phyloP scores from a whole-genome alignment of 2,113 vertebrate genomes.

The Monarcha castaneiventris region DNA sequence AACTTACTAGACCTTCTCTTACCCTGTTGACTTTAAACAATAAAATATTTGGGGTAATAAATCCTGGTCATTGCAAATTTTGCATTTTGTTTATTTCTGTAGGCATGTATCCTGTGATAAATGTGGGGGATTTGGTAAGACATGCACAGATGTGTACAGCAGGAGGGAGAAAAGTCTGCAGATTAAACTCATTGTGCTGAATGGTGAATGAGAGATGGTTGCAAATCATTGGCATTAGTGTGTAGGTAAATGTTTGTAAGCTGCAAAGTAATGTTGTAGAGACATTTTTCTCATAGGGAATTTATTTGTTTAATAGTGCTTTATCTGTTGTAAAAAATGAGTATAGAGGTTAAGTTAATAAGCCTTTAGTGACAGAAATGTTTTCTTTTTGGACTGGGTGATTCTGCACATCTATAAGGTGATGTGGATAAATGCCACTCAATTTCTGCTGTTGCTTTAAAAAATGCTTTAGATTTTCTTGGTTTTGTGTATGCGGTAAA shows the following conservation, averaged over 20 bases:
- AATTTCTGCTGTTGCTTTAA: background rate
- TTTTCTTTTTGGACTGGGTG: background rate
- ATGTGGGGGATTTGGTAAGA: background rate
- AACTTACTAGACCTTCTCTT: background rate
- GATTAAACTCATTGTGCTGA: background rate
- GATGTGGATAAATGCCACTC: background rate
- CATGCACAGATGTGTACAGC: fast-evolving
- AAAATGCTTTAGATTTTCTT: background rate
- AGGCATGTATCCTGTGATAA: background rate
- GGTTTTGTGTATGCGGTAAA: background rate
- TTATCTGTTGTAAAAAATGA: background rate
- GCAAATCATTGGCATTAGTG: background rate
- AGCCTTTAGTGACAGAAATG: background rate
- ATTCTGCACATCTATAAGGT: background rate
- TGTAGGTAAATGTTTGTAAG: background rate
- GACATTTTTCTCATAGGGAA: background rate
- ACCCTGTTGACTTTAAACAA: background rate
- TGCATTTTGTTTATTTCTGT: background rate
- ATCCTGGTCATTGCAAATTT: background rate
- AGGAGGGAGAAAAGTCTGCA: background rate
- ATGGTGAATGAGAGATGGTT: background rate
- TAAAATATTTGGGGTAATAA: background rate
- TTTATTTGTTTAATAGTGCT: background rate
- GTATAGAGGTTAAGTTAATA: background rate
- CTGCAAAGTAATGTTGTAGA: background rate